Conservation (phyloP, 2,113 vertebrate species). For the Ictalurus punctatus region DNA sequence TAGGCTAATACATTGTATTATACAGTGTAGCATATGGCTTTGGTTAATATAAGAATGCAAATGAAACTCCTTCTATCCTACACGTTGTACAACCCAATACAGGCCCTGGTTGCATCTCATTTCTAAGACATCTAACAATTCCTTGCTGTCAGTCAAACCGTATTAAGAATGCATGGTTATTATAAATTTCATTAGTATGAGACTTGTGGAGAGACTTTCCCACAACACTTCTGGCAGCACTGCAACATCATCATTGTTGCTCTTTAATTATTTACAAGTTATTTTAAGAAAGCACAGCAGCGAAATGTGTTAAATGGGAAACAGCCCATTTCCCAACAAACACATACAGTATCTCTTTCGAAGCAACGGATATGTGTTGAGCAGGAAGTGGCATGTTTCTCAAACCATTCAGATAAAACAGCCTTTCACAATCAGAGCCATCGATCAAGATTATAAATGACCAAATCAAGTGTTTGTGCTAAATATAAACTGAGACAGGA, state of each 20-base stretch:
- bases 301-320: neutral
- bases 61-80: neutral
- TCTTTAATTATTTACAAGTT: conserved; percentile 39
- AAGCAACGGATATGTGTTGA: conserved; percentile 13
- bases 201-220: neutral
- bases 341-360: conserved; percentile 15
- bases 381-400: conserved; percentile 13
- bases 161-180: neutral
- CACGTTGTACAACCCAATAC: neutral
- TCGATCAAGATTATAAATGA: conserved; percentile 28
- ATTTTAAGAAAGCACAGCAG: conserved; percentile 30
- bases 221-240: neutral
- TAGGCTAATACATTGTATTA: neutral
- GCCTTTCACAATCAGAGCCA: neutral
- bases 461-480: neutral
- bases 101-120: neutral
- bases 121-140: neutral
- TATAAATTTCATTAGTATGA: neutral
- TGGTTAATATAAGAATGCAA: conserved; percentile 8
- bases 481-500: conserved; percentile 48
- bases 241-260: neutral
- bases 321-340: neutral
- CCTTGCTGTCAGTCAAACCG: neutral
- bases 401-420: conserved; percentile 23
- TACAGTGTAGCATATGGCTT: neutral